phyloP scores from a whole-genome alignment of 1,140 invertebrate species.

The Phenacoccus solenopsis region DNA sequence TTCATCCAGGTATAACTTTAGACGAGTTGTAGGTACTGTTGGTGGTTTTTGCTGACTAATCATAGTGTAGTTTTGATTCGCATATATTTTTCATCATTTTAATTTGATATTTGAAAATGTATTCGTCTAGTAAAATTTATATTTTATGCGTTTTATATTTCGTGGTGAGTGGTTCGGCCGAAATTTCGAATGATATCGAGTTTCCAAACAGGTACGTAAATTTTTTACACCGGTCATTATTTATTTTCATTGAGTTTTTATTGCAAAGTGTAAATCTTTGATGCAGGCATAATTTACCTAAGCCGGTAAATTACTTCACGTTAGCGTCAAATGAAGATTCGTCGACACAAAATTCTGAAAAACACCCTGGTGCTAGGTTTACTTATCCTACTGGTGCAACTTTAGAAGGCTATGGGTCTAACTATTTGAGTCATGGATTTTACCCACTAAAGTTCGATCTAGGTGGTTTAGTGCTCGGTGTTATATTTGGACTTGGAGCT shows the following conservation, averaged over 20 bases:
- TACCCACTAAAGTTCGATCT: conserved; percentile 60
- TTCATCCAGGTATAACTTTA: no score
- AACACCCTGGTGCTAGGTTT: not conserved
- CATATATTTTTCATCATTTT: no score
- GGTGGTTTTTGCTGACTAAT: no score
- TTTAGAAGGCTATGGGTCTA: conserved; percentile 19
- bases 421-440: not conserved
- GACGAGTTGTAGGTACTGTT: no score
- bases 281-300: not conserved
- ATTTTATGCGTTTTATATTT: not conserved
- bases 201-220: not conserved
- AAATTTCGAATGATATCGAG: conserved; percentile 6
- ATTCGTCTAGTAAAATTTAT: not conserved
- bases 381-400: not conserved
- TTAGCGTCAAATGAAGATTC: not conserved
- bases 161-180: not conserved
- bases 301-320: not conserved
- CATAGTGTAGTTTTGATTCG: no score
- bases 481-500: conserved; percentile 61
- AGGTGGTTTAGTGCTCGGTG: conserved; percentile 62
- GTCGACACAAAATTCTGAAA: not conserved
- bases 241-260: not conserved
- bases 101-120: not conserved
- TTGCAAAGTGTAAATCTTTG: not conserved
- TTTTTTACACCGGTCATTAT: not conserved